Conservation (phyloP, 2,888 invertebrate species). For the Plagodis pulveraria region DNA sequence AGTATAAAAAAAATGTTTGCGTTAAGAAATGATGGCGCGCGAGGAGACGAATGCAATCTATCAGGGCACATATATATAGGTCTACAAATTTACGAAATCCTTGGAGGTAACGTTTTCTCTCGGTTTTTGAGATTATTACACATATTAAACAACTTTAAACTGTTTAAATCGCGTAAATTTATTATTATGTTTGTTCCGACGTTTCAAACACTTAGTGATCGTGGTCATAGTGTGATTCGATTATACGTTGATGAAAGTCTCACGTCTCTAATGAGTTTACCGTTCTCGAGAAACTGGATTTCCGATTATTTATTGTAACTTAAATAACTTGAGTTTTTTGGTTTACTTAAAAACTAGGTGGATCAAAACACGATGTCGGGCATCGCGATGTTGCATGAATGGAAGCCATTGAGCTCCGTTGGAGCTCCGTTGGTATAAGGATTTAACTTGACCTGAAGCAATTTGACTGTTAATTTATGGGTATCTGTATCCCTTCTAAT, state of each 20-base stretch:
- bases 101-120: conserved; percentile 53
- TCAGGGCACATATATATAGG: conserved; percentile 65
- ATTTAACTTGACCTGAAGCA: conserved; percentile 7
- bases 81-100: conserved; percentile 68
- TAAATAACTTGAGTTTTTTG: conserved; percentile 64
- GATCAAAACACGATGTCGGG: conserved; percentile 55
- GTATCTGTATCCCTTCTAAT: neutral
- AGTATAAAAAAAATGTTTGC: conserved; percentile 43
- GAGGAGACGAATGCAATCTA: conserved; percentile 56
- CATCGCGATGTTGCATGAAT: conserved; percentile 37
- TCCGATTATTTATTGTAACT: conserved; percentile 64
- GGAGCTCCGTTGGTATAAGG: conserved; percentile 14
- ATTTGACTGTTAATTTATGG: conserved; percentile 7
- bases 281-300: conserved; percentile 78
- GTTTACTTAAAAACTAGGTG: conserved; percentile 75
- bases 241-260: conserved; percentile 83
- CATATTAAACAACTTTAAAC: too few species aligned
- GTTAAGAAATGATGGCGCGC: conserved; percentile 51
- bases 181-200: too few species aligned
- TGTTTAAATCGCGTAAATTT: too few species aligned
- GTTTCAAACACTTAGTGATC: too few species aligned
- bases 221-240: too few species aligned
- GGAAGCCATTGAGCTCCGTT: conserved; percentile 46
- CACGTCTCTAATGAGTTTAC: conserved; percentile 81
- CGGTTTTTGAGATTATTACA: too few species aligned